These are phyloP conservation scores for Chiloscyllium plagiosum DNA, from an alignment of 2,113 vertebrate genomes.

Conservation along the genomic window DNA sequence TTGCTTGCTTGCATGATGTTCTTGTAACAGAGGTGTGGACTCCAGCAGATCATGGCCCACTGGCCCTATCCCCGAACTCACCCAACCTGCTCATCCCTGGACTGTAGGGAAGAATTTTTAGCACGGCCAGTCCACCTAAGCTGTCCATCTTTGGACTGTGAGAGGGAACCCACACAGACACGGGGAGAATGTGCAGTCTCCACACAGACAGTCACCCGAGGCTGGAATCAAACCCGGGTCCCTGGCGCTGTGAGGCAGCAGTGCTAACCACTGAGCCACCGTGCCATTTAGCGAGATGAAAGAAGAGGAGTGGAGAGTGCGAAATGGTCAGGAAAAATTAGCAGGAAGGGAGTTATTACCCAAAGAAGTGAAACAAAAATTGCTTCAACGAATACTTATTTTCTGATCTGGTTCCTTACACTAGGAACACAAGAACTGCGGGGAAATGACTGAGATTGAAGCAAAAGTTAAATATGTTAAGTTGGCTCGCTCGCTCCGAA, in stretches of 20 bases:
- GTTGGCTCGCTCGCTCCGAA: slow-evolving; percentile 83
- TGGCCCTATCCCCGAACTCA: background rate
- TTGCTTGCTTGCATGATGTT: background rate
- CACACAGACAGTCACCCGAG: too few relatives aligned
- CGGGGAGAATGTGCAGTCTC: too few relatives aligned
- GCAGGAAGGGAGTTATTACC: background rate
- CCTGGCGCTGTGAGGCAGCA: too few relatives aligned
- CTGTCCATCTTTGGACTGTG: too few relatives aligned
- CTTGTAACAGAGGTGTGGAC: background rate
- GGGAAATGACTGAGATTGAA: slow-evolving; percentile 96
- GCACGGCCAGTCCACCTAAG: too few relatives aligned
- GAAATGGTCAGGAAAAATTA: background rate
- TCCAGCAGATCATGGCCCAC: background rate
- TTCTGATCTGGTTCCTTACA: slow-evolving; percentile 64
- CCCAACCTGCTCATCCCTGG: too few relatives aligned
- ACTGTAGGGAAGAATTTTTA: too few relatives aligned
- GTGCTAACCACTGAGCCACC: too few relatives aligned
- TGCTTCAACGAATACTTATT: background rate
- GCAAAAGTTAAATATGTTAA: slow-evolving; percentile 98
- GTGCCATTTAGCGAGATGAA: too few relatives aligned
- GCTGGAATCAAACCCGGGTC: too few relatives aligned
- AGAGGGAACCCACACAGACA: too few relatives aligned
- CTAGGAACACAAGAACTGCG: slow-evolving; percentile 92
- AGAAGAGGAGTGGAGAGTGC: background rate
- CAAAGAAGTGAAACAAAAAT: background rate